These are phyloP conservation scores for Caranx melampygus DNA, from an alignment of 2,113 vertebrate species.

Conservation along the genomic window DNA sequence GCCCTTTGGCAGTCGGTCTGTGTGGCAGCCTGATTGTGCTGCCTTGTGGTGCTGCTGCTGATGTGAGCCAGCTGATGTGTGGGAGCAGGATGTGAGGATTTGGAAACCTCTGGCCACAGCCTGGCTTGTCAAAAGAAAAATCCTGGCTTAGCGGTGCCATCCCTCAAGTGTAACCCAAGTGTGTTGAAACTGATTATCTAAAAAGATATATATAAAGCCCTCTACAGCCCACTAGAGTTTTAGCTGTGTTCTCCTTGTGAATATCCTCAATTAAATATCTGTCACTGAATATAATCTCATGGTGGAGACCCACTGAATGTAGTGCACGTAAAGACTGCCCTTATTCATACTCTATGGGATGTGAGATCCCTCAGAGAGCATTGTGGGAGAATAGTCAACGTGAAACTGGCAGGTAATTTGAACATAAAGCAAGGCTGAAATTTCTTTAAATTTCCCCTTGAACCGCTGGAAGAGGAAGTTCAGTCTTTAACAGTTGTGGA, in stretches of 20 bases:
- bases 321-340: not conserved
- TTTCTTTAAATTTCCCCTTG: not conserved
- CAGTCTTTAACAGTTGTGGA: not conserved
- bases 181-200: constrained; percentile 1
- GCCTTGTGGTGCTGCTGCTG: constrained; percentile 31
- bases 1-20: constrained; percentile 67
- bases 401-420: not conserved
- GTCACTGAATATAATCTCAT: not conserved
- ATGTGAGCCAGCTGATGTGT: constrained; percentile 38
- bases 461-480: not conserved
- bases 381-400: not conserved
- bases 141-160: not conserved
- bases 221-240: not conserved
- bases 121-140: constrained; percentile 41
- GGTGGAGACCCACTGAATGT: not conserved
- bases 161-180: not conserved
- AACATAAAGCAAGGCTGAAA: not conserved
- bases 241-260: not conserved
- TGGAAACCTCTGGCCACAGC: constrained; percentile 31
- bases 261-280: not conserved
- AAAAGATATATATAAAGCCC: not conserved
- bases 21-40: constrained; percentile 54
- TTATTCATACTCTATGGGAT: not conserved
- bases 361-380: not conserved
- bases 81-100: constrained; percentile 39